Base-by-base conservation (phyloP, 2,113 vertebrate species). In the Lucifuga dentata region DNA sequence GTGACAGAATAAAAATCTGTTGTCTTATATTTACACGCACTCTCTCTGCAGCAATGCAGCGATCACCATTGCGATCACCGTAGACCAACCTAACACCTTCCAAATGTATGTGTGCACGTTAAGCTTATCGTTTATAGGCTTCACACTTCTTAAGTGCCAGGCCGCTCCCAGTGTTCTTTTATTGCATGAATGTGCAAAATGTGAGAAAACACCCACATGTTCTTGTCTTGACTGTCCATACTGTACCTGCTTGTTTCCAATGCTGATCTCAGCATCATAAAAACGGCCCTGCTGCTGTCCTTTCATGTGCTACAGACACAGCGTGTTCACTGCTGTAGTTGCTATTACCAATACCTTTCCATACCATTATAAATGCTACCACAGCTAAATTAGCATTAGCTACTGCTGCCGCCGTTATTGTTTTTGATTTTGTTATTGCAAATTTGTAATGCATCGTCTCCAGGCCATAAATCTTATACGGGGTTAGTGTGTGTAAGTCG, bases 341-440 rank as follows among this genome's bases (percentile, higher is more conserved):
- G 73, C 80, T 80, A 76, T 83, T 77, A 77, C 68, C 8, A 10
- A 39, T 51, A 26, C 76, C 60, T 39, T 50, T 29, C 44, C 13
- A 5, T 24, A 73, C 71, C 63, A 71, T 79, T 71, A 75, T 39
- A 70, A 79, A 73, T 50, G 63, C 77, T 70, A 75, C 57, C 63
- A 61, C 59, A 65, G 71, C 85, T 86, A 79, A 83, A 86, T 77
- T 56, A 56, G 71, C 72, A 78, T 87, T 83, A 85, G 75, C 67
- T 33, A 49, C 59, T 44, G 61, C 71, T 61, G 67, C 52, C 21
- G 58, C 46, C 41, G 61, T 29, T 70, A 3, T 65, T 81, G 72
- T 78, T 85, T 78, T 80, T 70, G 76, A 80, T 88, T 80, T 73
- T 80, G 65, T 85, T 79, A 69, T 84, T 81, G 72, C 74, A 81